phyloP scores from a whole-genome alignment of 2,888 invertebrate genomes.

The Diachrysia chrysitis region DNA sequence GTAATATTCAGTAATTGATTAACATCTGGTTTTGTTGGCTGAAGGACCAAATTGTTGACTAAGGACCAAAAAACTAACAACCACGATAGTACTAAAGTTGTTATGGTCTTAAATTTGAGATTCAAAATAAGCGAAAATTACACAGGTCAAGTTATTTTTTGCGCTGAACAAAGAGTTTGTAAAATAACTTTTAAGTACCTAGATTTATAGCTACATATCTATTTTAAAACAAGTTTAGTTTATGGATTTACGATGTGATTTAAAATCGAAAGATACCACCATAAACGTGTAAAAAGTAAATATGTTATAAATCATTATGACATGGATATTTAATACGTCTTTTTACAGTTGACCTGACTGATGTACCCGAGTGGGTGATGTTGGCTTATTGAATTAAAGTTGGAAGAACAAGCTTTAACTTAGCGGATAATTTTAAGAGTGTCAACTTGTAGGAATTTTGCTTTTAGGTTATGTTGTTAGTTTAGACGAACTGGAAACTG shows the following conservation, averaged over 20 bases:
- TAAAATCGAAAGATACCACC: conserved; percentile 7
- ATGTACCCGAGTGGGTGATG: background rate
- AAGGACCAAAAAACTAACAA: background rate
- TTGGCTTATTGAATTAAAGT: background rate
- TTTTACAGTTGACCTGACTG: conserved; percentile 4
- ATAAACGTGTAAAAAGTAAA: conserved; percentile 23
- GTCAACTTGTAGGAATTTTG: too few relatives aligned
- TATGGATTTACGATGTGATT: conserved; percentile 1
- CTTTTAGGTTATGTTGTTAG: too few relatives aligned
- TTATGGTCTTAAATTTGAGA: background rate
- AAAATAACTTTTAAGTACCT: background rate
- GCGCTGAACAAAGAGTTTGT: background rate
- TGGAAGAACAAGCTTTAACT: background rate
- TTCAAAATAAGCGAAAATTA: background rate
- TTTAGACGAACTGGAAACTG: too few relatives aligned
- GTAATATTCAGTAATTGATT: too few relatives aligned
- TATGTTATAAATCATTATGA: conserved; percentile 22
- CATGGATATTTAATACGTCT: background rate
- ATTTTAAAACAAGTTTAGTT: conserved; percentile 2
- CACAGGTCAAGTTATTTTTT: background rate
- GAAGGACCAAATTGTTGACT: background rate
- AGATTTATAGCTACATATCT: background rate
- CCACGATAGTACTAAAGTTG: background rate
- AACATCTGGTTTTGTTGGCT: too few relatives aligned
- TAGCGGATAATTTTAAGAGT: background rate